phyloP scores from a whole-genome alignment of 2,113 vertebrate genomes.

The Sula dactylatra region DNA sequence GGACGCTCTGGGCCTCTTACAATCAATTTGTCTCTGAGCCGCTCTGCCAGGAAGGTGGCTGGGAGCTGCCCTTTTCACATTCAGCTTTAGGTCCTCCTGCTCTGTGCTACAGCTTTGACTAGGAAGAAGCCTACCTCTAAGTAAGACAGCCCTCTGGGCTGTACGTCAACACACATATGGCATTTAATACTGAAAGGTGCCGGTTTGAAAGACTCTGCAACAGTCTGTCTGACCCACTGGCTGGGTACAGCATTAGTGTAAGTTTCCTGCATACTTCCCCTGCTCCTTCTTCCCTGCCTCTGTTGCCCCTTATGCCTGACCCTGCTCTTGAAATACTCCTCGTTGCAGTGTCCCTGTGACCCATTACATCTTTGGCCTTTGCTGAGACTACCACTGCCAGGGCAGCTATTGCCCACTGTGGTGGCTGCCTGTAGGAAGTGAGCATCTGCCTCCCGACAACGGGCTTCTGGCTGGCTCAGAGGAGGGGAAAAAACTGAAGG shows the following conservation, averaged over 20 bases:
- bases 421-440: background rate
- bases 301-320: background rate
- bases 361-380: slow-evolving; percentile 27
- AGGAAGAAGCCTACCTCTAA: background rate
- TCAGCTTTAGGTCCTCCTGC: background rate
- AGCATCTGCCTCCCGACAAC: background rate
- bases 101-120: background rate
- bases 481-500: background rate
- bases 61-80: slow-evolving; percentile 43
- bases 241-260: background rate
- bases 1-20: background rate
- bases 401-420: background rate
- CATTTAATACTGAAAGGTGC: slow-evolving; percentile 27
- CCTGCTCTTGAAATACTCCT: background rate
- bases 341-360: background rate
- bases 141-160: background rate
- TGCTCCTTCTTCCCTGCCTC: background rate
- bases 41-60: background rate
- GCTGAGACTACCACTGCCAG: background rate
- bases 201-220: background rate
- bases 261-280: background rate
- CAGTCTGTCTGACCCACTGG: background rate
- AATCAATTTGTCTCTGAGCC: slow-evolving; percentile 23
- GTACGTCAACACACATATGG: background rate
- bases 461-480: background rate